Evolutionary conservation across 2,113 vertebrate genomes (phyloP), one percentile per base, ranked within the genome.

Genomic region (Indicator maculatus): DNA sequence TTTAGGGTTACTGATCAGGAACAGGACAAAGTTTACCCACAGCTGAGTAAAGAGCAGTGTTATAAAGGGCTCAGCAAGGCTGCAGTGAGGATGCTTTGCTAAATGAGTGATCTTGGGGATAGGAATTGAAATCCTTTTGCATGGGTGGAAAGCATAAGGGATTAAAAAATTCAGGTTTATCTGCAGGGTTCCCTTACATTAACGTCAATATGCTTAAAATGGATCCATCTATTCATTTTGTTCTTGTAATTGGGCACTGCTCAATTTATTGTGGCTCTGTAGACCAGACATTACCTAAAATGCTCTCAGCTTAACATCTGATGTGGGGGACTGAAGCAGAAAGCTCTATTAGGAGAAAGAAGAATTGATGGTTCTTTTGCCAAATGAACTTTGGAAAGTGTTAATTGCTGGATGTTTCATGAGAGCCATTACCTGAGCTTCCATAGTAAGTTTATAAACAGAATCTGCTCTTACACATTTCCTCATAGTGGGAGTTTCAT

Each of bases 351-450:
- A 56, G 69, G 53, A 77, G 50, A 80, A 76, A 78, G 59, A 7
- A 44, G 45, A 64, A 85, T 41, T 80, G 84, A 64, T 59, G 65
- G 20, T 58, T 83, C 30, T 27, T 81, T 26, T 82, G 55, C 30
- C 73, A 86, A 31, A 81, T 91, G 9, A 81, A 75, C 76, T 65
- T 87, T 38, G 56, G 45, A 30, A 93, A 88, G 88, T 92, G 41
- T 84, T 91, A 84, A 52, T 90, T 86, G 50, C 73, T 70, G 90
- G n/a, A n/a, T 93, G 45, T 61, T 89, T 39, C 33, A 33, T 23
- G 30, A 67, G 8, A 73, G 45, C 66, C 0, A 0, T 77, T 64
- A 53, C 47, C 38, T 83, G 65, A 80, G 41, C 58, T 17, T 88
- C 56, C 47, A 11, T 41, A 59, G 14, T 63, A 50, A 64, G 33